These are phyloP conservation scores for Lithophane socia DNA, from an alignment of 2,888 invertebrate genomes.

Conservation along the genomic window DNA sequence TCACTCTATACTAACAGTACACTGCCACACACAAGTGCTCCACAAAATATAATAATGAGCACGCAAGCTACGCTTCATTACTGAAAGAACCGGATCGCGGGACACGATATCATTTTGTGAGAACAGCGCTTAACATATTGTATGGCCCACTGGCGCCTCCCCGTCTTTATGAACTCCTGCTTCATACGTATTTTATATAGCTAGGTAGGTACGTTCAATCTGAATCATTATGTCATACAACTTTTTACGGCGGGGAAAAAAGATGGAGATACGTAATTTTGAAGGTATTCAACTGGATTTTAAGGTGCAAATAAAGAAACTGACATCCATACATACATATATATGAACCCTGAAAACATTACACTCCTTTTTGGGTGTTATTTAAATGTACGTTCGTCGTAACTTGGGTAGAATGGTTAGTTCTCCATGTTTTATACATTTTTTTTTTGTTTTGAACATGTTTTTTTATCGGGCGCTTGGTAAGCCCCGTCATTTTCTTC, in stretches of 20 bases:
- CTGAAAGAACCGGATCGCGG: slow-evolving; percentile 33
- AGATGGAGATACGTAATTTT: neutral
- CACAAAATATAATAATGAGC: slow-evolving; percentile 50
- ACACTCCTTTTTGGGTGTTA: no score
- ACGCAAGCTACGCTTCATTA: slow-evolving; percentile 52
- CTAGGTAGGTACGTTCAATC: neutral
- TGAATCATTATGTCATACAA: slow-evolving; percentile 26
- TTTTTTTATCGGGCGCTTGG: no score
- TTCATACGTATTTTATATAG: slow-evolving; percentile 27
- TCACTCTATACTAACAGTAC: neutral
- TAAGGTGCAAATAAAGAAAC: neutral
- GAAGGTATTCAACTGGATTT: neutral
- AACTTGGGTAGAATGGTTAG: no score
- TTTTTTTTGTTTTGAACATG: no score
- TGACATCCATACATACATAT: no score
- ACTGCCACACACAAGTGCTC: slow-evolving; percentile 30
- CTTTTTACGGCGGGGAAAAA: slow-evolving; percentile 21
- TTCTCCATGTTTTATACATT: no score
- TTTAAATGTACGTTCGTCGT: no score
- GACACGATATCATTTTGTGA: slow-evolving; percentile 40
- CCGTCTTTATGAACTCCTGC: slow-evolving; percentile 53
- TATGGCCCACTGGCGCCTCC: slow-evolving; percentile 48
- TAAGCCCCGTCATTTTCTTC: no score
- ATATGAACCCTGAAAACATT: no score
- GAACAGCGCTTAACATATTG: slow-evolving; percentile 53